phyloP scores from a whole-genome alignment of 2,113 vertebrate species.

The Bubalus kerabau region DNA sequence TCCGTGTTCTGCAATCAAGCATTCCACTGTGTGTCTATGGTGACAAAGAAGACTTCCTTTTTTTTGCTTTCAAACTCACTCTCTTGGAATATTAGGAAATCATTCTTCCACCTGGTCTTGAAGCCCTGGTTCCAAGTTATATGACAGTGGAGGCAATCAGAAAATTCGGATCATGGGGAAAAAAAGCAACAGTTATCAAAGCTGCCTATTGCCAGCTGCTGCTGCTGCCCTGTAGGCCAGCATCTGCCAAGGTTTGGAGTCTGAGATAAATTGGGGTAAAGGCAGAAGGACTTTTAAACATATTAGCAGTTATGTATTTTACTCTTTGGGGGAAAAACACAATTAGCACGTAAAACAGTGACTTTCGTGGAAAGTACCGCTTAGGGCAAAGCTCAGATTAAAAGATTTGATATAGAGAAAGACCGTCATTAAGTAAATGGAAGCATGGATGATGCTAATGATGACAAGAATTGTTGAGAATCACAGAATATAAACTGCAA shows the following conservation, averaged over 20 bases:
- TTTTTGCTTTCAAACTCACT: too few species aligned
- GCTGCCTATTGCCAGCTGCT: not conserved
- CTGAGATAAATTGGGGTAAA: not conserved
- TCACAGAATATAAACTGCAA: not conserved
- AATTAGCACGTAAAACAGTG: constrained; percentile 46
- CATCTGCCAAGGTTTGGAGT: fast-evolving
- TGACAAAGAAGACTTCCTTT: not conserved
- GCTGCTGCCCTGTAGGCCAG: not conserved
- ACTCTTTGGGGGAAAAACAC: not conserved
- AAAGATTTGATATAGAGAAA: not conserved
- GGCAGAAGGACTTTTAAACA: not conserved
- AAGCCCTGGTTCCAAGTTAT: not conserved
- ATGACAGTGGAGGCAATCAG: not conserved
- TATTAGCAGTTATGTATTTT: not conserved
- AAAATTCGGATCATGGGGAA: fast-evolving
- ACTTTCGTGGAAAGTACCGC: not conserved
- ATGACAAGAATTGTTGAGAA: not conserved
- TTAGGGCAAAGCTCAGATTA: constrained; percentile 11
- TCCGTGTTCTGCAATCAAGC: too few species aligned
- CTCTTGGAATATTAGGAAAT: not conserved
- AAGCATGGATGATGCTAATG: not conserved
- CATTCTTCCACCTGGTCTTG: not conserved
- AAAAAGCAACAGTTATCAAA: not conserved
- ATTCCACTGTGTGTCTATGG: not conserved
- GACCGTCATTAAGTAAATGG: not conserved